Evolutionary conservation across 2,888 invertebrate genomes (phyloP).

Genomic region (Lysandra bellargus): DNA sequence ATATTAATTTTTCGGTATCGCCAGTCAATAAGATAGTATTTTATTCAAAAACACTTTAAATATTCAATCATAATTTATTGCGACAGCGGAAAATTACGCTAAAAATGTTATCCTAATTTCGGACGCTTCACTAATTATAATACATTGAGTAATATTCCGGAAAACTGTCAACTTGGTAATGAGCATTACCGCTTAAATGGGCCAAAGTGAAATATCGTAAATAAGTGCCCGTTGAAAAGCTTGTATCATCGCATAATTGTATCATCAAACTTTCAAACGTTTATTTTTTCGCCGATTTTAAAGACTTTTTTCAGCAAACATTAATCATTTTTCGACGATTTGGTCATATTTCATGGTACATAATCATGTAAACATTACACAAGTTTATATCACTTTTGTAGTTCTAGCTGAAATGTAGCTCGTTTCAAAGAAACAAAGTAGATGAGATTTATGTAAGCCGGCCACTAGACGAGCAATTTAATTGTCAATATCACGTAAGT

Average conservation of each 20-base stretch:
- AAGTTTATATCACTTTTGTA: not conserved
- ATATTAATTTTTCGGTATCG: too few relatives aligned
- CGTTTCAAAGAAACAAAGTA: not conserved
- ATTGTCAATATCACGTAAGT: too few relatives aligned
- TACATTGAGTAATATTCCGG: not conserved
- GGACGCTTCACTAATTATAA: not conserved
- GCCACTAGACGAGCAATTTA: too few relatives aligned
- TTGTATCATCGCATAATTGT: not conserved
- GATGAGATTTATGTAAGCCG: not conserved
- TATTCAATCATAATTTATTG: conserved; percentile 1
- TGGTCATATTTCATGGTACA: too few relatives aligned
- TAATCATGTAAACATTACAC: not conserved
- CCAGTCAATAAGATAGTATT: too few relatives aligned
- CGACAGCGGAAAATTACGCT: not conserved
- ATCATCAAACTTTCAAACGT: not conserved
- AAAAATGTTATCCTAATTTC: not conserved
- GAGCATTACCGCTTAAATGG: not conserved
- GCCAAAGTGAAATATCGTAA: conserved; percentile 2
- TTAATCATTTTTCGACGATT: not conserved
- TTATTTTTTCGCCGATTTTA: not conserved
- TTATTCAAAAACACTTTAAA: not conserved
- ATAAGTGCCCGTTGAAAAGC: not conserved
- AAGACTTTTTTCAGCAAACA: not conserved
- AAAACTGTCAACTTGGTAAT: conserved; percentile 16
- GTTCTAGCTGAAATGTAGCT: not conserved